Percentiles rank a stretch among this genome's conserved stretches.
Evolutionary conservation across 1,140 invertebrate genomes (phyloP).

Genomic region (Metaphire vulgaris): DNA sequence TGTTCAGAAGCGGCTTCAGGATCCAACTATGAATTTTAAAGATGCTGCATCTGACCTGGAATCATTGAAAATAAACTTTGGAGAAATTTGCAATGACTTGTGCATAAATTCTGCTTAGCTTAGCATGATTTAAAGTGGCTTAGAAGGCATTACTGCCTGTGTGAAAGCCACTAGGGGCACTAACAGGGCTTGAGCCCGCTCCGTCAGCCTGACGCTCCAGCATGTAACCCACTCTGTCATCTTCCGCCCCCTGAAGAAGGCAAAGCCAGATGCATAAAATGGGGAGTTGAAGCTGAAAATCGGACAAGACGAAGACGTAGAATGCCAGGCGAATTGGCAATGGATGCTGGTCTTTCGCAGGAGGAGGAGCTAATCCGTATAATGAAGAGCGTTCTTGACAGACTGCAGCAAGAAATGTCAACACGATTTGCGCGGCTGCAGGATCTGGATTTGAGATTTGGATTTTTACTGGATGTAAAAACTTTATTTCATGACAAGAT

Average conservation of each 20-base stretch:
- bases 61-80: constrained; percentile 9
- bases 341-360: neutral
- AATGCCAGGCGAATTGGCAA: neutral
- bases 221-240: too few relatives aligned
- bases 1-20: neutral
- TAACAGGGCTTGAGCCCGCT: too few relatives aligned
- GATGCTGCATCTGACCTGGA: constrained; percentile 1
- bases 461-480: constrained; percentile 4
- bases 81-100: neutral
- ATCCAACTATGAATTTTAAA: constrained; percentile 8
- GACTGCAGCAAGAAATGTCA: constrained; percentile 10
- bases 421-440: neutral
- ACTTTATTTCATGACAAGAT: neutral
- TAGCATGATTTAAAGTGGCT: too few relatives aligned
- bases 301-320: neutral
- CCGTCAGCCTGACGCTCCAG: too few relatives aligned
- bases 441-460: constrained; percentile 17
- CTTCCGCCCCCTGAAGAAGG: too few relatives aligned
- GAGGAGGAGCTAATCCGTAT: neutral
- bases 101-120: neutral
- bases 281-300: too few relatives aligned
- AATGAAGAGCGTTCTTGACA: neutral
- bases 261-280: neutral
- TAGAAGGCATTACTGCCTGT: too few relatives aligned
- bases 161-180: too few relatives aligned